Evolutionary conservation across 2,113 vertebrate genomes (phyloP).

Genomic region (Rhodinocichla rosea): DNA sequence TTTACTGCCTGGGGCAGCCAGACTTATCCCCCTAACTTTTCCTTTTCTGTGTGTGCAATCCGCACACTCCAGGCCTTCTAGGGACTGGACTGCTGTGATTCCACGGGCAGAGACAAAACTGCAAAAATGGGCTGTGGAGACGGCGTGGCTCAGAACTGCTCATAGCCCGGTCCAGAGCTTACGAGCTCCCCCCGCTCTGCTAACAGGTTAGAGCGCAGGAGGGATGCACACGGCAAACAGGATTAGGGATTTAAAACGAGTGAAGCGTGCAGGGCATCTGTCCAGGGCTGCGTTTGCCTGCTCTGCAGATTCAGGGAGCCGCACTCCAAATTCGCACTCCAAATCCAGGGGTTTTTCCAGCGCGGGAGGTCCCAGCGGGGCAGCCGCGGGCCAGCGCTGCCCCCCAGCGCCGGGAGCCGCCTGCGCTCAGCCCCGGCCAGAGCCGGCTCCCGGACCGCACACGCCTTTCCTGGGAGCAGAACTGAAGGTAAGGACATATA

Average conservation of each 20-base stretch:
- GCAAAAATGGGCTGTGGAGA: accelerated
- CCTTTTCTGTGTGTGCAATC: neutral
- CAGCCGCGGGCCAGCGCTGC: constrained; percentile 14
- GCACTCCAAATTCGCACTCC: accelerated
- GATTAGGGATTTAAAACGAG: neutral
- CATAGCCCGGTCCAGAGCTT: neutral
- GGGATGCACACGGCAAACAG: neutral
- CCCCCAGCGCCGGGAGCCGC: constrained; percentile 1
- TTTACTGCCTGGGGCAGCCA: neutral
- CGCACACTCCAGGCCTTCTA: neutral
- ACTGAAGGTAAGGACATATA: accelerated
- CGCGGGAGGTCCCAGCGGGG: accelerated
- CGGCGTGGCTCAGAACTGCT: neutral
- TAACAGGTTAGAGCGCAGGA: accelerated
- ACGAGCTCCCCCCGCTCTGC: accelerated
- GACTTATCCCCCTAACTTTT: neutral
- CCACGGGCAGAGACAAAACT: neutral
- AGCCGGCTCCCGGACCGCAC: accelerated
- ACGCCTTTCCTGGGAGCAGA: accelerated
- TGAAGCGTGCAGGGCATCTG: neutral
- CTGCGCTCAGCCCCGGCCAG: neutral
- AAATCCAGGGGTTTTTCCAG: accelerated
- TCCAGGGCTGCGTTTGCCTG: neutral
- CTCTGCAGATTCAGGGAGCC: neutral
- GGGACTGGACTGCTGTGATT: neutral